Percentiles rank a stretch among this genome's conserved stretches.
These are phyloP conservation scores for Speoplatyrhinus poulsoni DNA, from an alignment of 2,113 vertebrate species.

Conservation along the genomic window DNA sequence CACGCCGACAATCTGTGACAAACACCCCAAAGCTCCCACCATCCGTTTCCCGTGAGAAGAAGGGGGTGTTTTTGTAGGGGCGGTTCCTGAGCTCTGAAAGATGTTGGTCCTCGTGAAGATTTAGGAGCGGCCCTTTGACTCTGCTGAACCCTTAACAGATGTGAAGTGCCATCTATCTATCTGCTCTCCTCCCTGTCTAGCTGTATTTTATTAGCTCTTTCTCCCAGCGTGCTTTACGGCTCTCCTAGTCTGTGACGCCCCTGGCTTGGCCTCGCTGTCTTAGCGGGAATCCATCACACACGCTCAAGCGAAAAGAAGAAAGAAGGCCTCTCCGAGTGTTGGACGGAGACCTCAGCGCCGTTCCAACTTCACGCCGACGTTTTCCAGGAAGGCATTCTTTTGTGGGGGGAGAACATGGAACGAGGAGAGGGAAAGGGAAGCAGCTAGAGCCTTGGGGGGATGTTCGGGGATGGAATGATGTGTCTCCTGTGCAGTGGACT, in stretches of 20 bases:
- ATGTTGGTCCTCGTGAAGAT: slow-evolving; percentile 67
- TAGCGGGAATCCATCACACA: slow-evolving; percentile 62
- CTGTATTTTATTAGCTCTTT: slow-evolving; percentile 11
- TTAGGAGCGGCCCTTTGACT: slow-evolving; percentile 73
- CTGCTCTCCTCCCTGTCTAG: slow-evolving; percentile 9
- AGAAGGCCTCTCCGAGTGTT: slow-evolving; percentile 47
- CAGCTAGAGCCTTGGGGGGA: background rate
- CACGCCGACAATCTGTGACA: slow-evolving; percentile 32
- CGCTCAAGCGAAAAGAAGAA: slow-evolving; percentile 36
- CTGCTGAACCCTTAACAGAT: slow-evolving; percentile 66
- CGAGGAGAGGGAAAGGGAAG: slow-evolving; percentile 51
- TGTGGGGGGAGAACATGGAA: slow-evolving; percentile 29
- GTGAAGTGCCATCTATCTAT: slow-evolving; percentile 52
- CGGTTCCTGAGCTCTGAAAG: slow-evolving; percentile 66
- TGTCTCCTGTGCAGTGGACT: slow-evolving; percentile 46
- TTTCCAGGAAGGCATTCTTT: slow-evolving; percentile 10
- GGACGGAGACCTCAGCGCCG: slow-evolving; percentile 38
- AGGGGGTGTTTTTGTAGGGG: slow-evolving; percentile 50
- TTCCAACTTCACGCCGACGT: slow-evolving; percentile 34
- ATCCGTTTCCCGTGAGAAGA: slow-evolving; percentile 55
- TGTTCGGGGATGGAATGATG: background rate
- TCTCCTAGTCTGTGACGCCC: slow-evolving; percentile 56
- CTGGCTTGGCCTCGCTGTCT: slow-evolving; percentile 65
- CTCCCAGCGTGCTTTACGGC: slow-evolving; percentile 15
- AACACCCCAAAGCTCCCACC: slow-evolving; percentile 1